Percentiles rank a stretch among this genome's conserved stretches.
Conservation (phyloP, 2,888 invertebrate genomes). For the Spisula subtruncata region DNA sequence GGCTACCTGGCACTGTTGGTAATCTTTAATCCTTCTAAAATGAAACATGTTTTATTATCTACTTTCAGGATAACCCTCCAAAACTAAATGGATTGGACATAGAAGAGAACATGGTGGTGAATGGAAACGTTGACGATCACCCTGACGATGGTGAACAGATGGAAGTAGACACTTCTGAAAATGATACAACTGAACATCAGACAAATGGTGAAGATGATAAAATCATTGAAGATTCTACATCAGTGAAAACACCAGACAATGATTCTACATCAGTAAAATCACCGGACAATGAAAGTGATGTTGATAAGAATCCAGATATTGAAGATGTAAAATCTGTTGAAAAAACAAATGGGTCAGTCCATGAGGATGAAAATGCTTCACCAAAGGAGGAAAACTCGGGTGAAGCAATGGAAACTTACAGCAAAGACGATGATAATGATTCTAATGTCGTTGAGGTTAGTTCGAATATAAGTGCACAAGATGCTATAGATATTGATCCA, state of each 20-base stretch:
- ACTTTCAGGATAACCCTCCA: conserved; percentile 27
- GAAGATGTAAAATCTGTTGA: conserved; percentile 13
- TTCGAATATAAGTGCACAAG: conserved; percentile 54
- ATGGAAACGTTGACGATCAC: conserved; percentile 20
- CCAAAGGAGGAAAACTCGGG: conserved; percentile 10
- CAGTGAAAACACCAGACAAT: conserved; percentile 2
- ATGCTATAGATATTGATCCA: conserved; percentile 41
- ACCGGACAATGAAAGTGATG: conserved; percentile 6
- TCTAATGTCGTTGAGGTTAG: conserved; percentile 48
- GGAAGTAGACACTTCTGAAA: conserved; percentile 34
- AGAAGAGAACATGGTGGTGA: conserved; percentile 13
- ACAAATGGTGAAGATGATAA: conserved; percentile 36
- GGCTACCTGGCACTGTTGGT: too few relatives aligned
- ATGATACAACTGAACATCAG: not conserved
- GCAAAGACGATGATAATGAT: conserved; percentile 48
- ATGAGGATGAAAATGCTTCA: conserved; percentile 21
- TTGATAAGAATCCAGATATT: conserved; percentile 18
- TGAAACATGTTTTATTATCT: not conserved
- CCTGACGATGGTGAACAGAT: conserved; percentile 14
- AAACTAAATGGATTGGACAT: conserved; percentile 47
- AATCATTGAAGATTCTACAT: not conserved
- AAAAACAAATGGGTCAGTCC: conserved; percentile 28
- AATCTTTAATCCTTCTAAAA: too few relatives aligned
- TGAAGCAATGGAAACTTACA: conserved; percentile 54
- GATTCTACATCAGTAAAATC: not conserved